A percentile compares a stretch with the other conserved stretches of the same genome.
These are phyloP conservation scores for Eupithecia abbreviata DNA, from an alignment of 2,888 invertebrate species.

Conservation along the genomic window DNA sequence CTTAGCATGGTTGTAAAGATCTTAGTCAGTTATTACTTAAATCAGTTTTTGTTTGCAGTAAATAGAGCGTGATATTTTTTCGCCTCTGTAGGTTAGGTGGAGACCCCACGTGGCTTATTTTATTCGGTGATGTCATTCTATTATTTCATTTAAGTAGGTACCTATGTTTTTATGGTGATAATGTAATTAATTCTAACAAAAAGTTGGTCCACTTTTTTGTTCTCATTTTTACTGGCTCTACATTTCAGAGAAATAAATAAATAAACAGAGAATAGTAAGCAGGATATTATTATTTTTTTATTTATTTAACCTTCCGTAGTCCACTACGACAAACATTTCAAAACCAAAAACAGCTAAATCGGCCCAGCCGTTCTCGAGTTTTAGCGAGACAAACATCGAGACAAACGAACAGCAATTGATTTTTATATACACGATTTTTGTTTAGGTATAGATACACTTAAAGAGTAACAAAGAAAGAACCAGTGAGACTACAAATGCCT, in stretches of 20 bases:
- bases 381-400: too few species aligned
- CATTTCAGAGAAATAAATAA: background rate
- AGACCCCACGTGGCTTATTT: conserved; percentile 35
- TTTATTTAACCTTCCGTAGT: too few species aligned
- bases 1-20: background rate
- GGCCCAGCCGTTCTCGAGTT: too few species aligned
- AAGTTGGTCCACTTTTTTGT: conserved; percentile 9
- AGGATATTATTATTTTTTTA: too few species aligned
- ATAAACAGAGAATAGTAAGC: background rate
- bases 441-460: background rate
- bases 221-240: background rate
- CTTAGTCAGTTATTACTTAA: background rate
- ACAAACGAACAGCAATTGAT: too few species aligned
- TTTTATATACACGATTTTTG: too few species aligned
- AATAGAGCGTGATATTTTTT: conserved; percentile 21
- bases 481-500: background rate
- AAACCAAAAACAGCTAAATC: too few species aligned
- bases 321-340: too few species aligned
- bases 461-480: background rate
- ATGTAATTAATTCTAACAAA: conserved; percentile 39
- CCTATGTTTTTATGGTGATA: conserved; percentile 34
- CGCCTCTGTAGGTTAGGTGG: conserved; percentile 25
- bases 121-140: conserved; percentile 38
- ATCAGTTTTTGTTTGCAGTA: background rate
- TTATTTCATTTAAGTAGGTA: conserved; percentile 38